These are phyloP conservation scores for Jaculus jaculus DNA, from an alignment of 2,113 vertebrate genomes.

Conservation along the genomic window DNA sequence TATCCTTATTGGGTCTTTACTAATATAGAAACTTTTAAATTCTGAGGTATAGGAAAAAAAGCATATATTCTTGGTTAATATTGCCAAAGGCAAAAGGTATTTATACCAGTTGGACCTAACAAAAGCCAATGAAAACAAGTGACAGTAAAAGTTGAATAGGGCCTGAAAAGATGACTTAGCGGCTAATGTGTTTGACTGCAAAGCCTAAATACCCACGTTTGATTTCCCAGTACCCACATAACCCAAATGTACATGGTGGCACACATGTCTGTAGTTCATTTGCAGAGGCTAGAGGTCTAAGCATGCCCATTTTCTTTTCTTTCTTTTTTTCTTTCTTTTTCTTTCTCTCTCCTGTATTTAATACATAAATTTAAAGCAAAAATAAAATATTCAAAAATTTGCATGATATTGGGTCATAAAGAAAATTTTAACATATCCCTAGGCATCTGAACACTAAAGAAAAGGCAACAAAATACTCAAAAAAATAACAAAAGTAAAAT, in stretches of 20 bases:
- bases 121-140: not conserved
- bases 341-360: too few relatives aligned
- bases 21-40: not conserved
- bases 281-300: too few relatives aligned
- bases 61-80: not conserved
- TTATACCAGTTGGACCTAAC: not conserved
- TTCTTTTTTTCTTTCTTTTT: too few relatives aligned
- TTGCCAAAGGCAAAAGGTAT: not conserved
- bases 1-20: not conserved
- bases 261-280: too few relatives aligned
- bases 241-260: too few relatives aligned
- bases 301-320: too few relatives aligned
- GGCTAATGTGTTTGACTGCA: too few relatives aligned
- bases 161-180: too few relatives aligned
- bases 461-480: not conserved
- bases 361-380: too few relatives aligned
- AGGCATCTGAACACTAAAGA: not conserved
- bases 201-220: too few relatives aligned
- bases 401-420: not conserved
- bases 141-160: not conserved
- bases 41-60: not conserved
- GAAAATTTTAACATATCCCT: not conserved
- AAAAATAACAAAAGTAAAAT: not conserved
- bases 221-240: too few relatives aligned
- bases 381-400: too few relatives aligned